These are phyloP conservation scores for Mythimna ferrago DNA, from an alignment of 2,888 invertebrate genomes.

Conservation along the genomic window DNA sequence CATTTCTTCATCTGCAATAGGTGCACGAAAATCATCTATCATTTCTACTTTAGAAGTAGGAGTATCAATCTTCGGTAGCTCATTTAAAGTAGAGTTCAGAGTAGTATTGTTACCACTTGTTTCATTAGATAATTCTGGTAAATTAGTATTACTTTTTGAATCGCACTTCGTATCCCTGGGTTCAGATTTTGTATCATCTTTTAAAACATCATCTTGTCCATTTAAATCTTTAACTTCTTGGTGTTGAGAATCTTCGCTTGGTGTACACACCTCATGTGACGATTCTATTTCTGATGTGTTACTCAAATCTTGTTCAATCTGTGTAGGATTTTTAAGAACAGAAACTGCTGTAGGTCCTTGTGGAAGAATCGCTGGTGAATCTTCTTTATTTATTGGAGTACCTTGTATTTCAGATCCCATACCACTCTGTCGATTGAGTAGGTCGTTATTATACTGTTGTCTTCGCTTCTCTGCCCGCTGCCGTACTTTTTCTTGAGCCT, in stretches of 20 bases:
- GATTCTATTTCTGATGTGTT: constrained; percentile 71
- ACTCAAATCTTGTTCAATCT: constrained; percentile 64
- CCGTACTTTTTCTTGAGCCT: constrained; percentile 77
- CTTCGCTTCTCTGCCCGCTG: constrained; percentile 74
- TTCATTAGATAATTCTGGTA: constrained; percentile 3
- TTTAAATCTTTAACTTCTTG: constrained; percentile 4
- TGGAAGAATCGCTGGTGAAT: neutral
- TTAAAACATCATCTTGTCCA: neutral
- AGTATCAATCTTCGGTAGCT: neutral
- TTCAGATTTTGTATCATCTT: constrained; percentile 11
- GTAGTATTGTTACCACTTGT: neutral
- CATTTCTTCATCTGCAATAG: constrained; percentile 10
- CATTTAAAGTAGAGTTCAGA: neutral
- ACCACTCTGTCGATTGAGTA: constrained; percentile 14
- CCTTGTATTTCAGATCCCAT: constrained; percentile 5
- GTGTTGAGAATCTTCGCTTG: constrained; percentile 14
- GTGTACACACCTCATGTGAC: constrained; percentile 55
- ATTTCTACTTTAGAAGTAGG: constrained; percentile 8
- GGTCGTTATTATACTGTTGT: constrained; percentile 64
- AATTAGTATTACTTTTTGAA: neutral
- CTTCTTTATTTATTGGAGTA: constrained; percentile 5
- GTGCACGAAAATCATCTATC: constrained; percentile 4
- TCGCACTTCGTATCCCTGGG: neutral
- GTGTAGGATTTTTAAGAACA: constrained; percentile 53
- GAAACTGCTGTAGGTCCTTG: constrained; percentile 12